Conservation (phyloP, 2,797 vertebrate genomes). For the Sitta carolinensis region DNA sequence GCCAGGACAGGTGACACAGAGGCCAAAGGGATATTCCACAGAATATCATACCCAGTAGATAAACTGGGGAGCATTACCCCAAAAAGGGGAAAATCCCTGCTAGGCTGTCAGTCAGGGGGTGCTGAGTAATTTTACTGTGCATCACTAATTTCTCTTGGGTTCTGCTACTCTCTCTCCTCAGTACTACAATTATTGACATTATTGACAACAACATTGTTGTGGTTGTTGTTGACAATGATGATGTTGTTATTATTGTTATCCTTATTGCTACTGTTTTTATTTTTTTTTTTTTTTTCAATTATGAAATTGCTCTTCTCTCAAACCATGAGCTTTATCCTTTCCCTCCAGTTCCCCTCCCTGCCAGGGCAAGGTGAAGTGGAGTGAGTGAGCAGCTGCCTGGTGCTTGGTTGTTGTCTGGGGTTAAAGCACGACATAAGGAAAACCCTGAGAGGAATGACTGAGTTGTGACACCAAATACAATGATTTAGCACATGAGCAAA, state of each 20-base stretch:
- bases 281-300: not conserved
- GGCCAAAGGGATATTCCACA: not conserved
- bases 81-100: not conserved
- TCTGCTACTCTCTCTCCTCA: not conserved
- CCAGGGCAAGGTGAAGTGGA: not conserved
- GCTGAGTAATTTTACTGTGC: not conserved
- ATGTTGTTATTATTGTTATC: too few relatives aligned
- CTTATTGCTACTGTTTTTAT: too few relatives aligned
- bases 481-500: not conserved
- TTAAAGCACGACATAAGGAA: not conserved
- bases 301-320: not conserved
- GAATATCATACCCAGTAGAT: not conserved
- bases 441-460: not conserved
- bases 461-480: not conserved
- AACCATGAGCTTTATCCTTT: not conserved
- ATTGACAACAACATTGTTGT: not conserved
- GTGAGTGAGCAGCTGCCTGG: not conserved
- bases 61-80: rapidly evolving
- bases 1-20: not conserved
- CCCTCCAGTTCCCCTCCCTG: not conserved
- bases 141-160: not conserved
- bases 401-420: not conserved
- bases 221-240: too few relatives aligned
- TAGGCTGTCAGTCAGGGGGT: too few relatives aligned
- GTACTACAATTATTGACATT: not conserved